Evolutionary conservation across 1,140 invertebrate genomes (phyloP).

Genomic region (Drosophila neocordata): DNA sequence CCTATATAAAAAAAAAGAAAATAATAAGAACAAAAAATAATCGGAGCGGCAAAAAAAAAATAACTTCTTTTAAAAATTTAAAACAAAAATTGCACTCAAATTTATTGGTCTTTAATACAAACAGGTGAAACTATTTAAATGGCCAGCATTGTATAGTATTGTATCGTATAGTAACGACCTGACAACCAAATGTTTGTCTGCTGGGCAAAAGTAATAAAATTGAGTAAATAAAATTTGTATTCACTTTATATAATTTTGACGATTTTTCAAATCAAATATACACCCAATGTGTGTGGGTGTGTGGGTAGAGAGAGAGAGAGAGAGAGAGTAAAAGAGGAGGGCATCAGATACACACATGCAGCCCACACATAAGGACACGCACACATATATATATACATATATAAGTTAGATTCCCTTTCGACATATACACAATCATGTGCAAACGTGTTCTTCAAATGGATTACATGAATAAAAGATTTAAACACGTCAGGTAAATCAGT

Average conservation of each 20-base stretch:
- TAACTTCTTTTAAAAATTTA: not conserved
- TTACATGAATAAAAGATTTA: conserved; percentile 82
- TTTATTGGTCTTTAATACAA: not conserved
- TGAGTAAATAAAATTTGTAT: conserved; percentile 79
- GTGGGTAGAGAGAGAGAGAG: not conserved
- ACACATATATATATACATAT: conserved; percentile 5
- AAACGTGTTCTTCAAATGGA: conserved; percentile 80
- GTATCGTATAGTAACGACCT: conserved; percentile 40
- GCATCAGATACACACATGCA: not conserved
- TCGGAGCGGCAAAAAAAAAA: not conserved
- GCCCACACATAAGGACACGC: too few species aligned
- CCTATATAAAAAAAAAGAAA: not conserved
- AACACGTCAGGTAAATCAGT: conserved; percentile 80
- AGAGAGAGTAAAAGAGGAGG: not conserved
- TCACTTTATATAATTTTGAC: conserved; percentile 80
- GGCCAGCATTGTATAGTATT: conserved; percentile 20
- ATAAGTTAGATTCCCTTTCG: conserved; percentile 57
- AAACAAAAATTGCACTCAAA: not conserved
- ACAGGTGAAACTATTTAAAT: conserved; percentile 31
- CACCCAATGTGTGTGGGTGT: conserved; percentile 1
- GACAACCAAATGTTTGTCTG: conserved; percentile 57
- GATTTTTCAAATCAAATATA: conserved; percentile 73
- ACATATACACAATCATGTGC: conserved; percentile 79
- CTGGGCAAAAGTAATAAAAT: conserved; percentile 61
- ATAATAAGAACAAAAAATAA: too few species aligned